Evolutionary conservation across 2,888 invertebrate species (phyloP), one percentile per base, ranked within the genome.

Genomic region (Galeruca laticollis): DNA sequence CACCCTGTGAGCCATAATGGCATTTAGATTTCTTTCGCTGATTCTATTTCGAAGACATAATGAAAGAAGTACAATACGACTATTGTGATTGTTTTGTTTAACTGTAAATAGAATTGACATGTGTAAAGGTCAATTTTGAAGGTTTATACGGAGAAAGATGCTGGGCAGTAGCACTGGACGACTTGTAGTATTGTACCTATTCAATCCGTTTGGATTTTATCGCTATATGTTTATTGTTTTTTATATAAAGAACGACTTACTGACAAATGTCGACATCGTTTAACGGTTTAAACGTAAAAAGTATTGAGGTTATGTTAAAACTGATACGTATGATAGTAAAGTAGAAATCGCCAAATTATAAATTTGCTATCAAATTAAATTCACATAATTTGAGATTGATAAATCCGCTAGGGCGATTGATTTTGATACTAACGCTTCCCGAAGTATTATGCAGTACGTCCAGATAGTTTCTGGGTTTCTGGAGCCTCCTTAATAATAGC

Each of bases 1-100:
- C 80, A 79, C 78, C 78, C 77, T 65, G 71, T 71, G 75, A 70
- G 74, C 67, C 35, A 80, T 80, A 81, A 81, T 78, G 77, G 81
- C 72, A 78, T 80, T 78, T 78, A 79, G 79, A 81, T 80, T 75
- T 71, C 71, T 74, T 75, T 71, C 67, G 64, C 69, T 75, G 80
- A 79, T 79, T 78, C 76, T 74, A 76, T 80, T 75, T 78, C 75
- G 73, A 80, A 79, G 78, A 76, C 72, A 80, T 78, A 78, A 78
- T 79, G 74, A 78, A 73, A 73, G 69, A 62, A 60, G 72, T 66
- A 81, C 79, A 81, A 81, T 76, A 70, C 60, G 21, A 26, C 62
- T 68, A 73, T 78, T 79, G 75, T 76, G 71, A 71, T 66, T 69
- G 43, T 57, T 75, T 73, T 67, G 66, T 70, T 76, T 76, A 76